Evolutionary conservation across 2,888 invertebrate species (phyloP), one percentile per base, ranked within the genome.

Genomic region (Eupeodes latifasciatus): DNA sequence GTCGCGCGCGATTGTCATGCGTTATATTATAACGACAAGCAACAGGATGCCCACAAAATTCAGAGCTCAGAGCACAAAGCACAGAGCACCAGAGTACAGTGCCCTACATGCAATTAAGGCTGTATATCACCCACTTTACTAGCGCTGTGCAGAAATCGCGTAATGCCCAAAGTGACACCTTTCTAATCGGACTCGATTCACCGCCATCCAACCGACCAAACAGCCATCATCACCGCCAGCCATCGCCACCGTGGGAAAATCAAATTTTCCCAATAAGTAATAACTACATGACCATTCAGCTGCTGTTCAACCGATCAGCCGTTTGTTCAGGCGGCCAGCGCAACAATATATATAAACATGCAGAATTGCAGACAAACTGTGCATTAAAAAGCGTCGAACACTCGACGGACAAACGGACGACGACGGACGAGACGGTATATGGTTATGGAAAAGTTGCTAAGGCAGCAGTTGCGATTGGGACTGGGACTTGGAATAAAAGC

Each of bases 161-260:
- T 81, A 72, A 77, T 84, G 74, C 87, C 84, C 79, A 87, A 88
- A 88, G 88, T 88, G 88, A 88, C 88, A 88, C 88, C 88, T 88
- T 85, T 88, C 81, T 88, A 88, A 88, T 81, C 85, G 88, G 47
- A 74, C 81, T 74, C 83, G 80, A 80, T 80, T 40, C 71, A 55
- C 81, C 79, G 53, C 59, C 64, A 59, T 55, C 51, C 81, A 9
- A 5, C 51, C 47, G 16, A 5, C 66, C 51, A 9, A 67, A 11
- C 66, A 14, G 14, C 36, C 72, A 75, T 59, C 62, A 67, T 67
- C 40, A n/a, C 66, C 9, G 14, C 36, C 72, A 75, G 14, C 36
- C 72, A 75, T 51, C 62, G 61, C 67, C 71, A 88, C 85, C 88
- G 88, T 88, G 88, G 88, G 88, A 88, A 88, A 88, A 85, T 78